Percentiles rank a stretch among this genome's conserved stretches.
Conservation (phyloP, 1,140 invertebrate genomes). For the Drosophila insularis region DNA sequence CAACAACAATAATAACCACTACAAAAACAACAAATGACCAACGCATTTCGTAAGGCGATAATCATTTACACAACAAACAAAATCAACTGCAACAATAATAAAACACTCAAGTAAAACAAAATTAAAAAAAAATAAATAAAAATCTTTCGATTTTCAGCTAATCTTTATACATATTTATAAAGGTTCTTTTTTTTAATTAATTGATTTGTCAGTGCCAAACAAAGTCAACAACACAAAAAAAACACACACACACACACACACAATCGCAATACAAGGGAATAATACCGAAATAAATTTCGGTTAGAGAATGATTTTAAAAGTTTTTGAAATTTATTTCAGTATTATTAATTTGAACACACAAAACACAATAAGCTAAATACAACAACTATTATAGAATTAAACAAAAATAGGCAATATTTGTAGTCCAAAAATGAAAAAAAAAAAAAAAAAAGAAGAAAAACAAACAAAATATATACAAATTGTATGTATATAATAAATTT, state of each 20-base stretch:
- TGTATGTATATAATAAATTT: slow-evolving; percentile 42
- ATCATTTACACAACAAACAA: slow-evolving; percentile 64
- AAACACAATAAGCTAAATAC: not conserved
- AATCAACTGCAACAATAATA: slow-evolving; percentile 37
- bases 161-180: slow-evolving; percentile 7
- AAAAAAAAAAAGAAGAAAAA: not conserved
- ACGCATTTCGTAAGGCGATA: slow-evolving; percentile 69
- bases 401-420: slow-evolving; percentile 25
- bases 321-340: not conserved
- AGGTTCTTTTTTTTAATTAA: not conserved
- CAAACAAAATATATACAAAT: not conserved
- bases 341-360: slow-evolving; percentile 1
- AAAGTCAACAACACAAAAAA: not conserved
- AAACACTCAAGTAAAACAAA: slow-evolving; percentile 7
- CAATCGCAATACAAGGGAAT: slow-evolving; percentile 18
- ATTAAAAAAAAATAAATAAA: slow-evolving; percentile 1
- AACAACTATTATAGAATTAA: slow-evolving; percentile 27
- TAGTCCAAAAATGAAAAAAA: not conserved
- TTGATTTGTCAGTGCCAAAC: slow-evolving; percentile 40
- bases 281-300: slow-evolving; percentile 35
- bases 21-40: slow-evolving; percentile 56
- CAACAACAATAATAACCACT: slow-evolving; percentile 20
- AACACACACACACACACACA: slow-evolving; percentile 14
- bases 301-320: not conserved
- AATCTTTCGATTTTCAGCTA: slow-evolving; percentile 17